Conservation (phyloP, 2,113 vertebrate genomes). For the Thunnus thynnus region DNA sequence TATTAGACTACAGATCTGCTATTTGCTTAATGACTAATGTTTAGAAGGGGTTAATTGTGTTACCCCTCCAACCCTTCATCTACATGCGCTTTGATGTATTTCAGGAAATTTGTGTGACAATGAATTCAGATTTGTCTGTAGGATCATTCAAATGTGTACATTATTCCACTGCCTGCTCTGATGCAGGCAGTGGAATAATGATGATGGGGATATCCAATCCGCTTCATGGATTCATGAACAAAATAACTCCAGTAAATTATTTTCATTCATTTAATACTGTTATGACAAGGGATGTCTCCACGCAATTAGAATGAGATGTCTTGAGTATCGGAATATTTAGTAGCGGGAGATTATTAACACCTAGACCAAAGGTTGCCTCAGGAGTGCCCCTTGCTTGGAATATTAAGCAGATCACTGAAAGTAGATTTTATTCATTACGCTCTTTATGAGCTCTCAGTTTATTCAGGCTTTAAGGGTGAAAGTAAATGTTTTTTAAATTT, state of each 20-base stretch:
- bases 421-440: not conserved
- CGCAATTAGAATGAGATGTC: slow-evolving; percentile 48
- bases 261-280: slow-evolving; percentile 40
- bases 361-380: slow-evolving; percentile 16
- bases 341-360: slow-evolving; percentile 31
- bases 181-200: too few relatives aligned
- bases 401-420: slow-evolving; percentile 15
- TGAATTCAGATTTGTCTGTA: slow-evolving; percentile 13
- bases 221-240: slow-evolving; percentile 20
- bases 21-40: slow-evolving; percentile 1
- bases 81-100: not conserved
- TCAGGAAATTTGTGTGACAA: not conserved
- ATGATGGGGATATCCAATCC: slow-evolving; percentile 9
- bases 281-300: slow-evolving; percentile 47
- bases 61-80: not conserved
- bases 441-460: slow-evolving; percentile 8
- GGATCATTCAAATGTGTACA: not conserved
- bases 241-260: slow-evolving; percentile 12
- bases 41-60: not conserved
- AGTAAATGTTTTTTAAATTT: not conserved
- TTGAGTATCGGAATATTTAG: slow-evolving; percentile 39
- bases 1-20: not conserved
- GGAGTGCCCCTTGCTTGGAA: not conserved
- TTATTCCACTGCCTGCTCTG: not conserved
- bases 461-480: not conserved